These are phyloP conservation scores for Papilio aristodemus DNA, from an alignment of 1,140 invertebrate species.

Conservation along the genomic window DNA sequence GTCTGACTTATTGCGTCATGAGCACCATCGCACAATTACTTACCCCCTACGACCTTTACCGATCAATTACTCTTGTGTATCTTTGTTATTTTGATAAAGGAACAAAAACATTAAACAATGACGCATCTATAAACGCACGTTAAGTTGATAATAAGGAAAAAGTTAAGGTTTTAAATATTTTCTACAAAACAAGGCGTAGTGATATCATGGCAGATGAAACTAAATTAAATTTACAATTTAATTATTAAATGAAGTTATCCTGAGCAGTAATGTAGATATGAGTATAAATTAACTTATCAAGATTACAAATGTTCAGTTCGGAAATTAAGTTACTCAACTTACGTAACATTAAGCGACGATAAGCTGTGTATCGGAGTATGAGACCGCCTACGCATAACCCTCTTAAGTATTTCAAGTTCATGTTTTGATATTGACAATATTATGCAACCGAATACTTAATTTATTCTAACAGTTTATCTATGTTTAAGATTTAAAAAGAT, in stretches of 20 bases:
- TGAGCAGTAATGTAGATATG: too few species aligned
- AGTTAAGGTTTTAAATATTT: too few species aligned
- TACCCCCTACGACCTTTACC: constrained; percentile 44
- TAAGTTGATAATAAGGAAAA: too few species aligned
- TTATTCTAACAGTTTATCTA: background rate
- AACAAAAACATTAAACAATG: background rate
- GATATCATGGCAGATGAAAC: too few species aligned
- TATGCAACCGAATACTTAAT: background rate
- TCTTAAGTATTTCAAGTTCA: constrained; percentile 5
- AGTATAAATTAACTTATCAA: constrained; percentile 1
- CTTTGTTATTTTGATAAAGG: background rate
- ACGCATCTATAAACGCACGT: too few species aligned
- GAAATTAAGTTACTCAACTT: constrained; percentile 2
- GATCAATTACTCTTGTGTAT: constrained; percentile 29
- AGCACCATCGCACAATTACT: constrained; percentile 58
- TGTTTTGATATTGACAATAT: constrained; percentile 5
- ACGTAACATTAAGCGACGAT: background rate
- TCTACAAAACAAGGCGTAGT: too few species aligned
- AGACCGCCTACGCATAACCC: background rate
- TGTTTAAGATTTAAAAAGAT: background rate
- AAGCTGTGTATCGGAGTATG: background rate
- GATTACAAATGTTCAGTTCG: background rate
- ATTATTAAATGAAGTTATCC: too few species aligned
- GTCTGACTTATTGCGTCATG: constrained; percentile 59
- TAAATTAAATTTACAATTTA: too few species aligned